Base-by-base conservation (phyloP, 2,113 vertebrate genomes). In the Hyaena hyaena region DNA sequence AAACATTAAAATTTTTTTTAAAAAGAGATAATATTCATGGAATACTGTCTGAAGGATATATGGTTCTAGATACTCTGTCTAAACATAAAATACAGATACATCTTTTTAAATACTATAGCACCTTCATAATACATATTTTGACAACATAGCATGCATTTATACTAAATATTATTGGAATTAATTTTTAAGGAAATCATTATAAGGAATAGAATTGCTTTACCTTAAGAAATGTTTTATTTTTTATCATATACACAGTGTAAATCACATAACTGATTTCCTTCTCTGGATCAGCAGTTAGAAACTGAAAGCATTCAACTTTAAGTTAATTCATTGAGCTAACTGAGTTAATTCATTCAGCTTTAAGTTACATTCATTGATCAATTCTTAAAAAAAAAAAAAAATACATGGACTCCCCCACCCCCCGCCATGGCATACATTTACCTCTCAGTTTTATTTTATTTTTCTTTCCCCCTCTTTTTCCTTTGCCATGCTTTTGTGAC, bases 401-500 rank as follows among this genome's bases (percentile, higher is more conserved):
- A 10, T 61, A 14, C 5, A 15, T 10, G 24, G 14, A 71, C 5
- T 2, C 68, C 4, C 17, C 45, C 5, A 2, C 23, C 9, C 19
- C 58, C 58, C 1, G 58, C 21, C 21, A 2, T 8, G 21, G 55
- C 7, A 73, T 9, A 28, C 9, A 12, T 21, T 91, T 26, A n/a
- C 39, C 92, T 86, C 43, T 68, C 16, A 1, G 10, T 43, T 97
- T 76, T 87, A 90, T 86, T 80, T 83, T 74, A 35, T 50, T 81
- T 90, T 33, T 90, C 43, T 8, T 48, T 66, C 21, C 26, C 28
- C 5, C 7, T 15, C 69, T 73, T 94, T 81, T 35, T 53, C 28
- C 71, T 90, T 80, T 68, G 45, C 86, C n/a, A 48, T 89, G 58
- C 92, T 55, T 92, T 96, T 26, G 5, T 96, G 95, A 96, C 68